Conservation (phyloP, 2,888 invertebrate species). For the Lissonota sp. region DNA sequence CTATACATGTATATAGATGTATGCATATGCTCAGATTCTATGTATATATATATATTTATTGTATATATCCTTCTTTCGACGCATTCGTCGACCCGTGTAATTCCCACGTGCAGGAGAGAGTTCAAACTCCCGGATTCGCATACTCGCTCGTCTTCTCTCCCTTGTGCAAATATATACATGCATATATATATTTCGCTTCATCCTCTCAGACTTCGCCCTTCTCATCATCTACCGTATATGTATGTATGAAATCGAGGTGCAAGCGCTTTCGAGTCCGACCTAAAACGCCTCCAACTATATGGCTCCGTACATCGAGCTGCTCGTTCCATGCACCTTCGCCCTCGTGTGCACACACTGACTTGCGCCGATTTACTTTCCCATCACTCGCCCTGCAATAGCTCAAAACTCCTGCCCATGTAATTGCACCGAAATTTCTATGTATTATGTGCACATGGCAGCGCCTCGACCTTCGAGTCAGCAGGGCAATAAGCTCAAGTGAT, state of each 20-base stretch:
- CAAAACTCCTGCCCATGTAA: too few species aligned
- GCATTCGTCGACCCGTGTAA: slow-evolving; percentile 62
- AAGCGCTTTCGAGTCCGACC: slow-evolving; percentile 36
- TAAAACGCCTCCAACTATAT: not conserved
- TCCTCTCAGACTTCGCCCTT: slow-evolving; percentile 5
- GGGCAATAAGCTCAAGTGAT: slow-evolving; percentile 40
- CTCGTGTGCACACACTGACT: slow-evolving; percentile 39
- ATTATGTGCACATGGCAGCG: slow-evolving; percentile 30
- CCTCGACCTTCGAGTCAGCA: slow-evolving; percentile 22
- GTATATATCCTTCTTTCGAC: slow-evolving; percentile 45
- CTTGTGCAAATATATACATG: not conserved
- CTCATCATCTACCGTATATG: not conserved
- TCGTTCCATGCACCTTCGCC: slow-evolving; percentile 56
- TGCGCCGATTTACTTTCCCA: not conserved
- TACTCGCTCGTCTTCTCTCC: slow-evolving; percentile 22
- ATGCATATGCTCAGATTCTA: slow-evolving; percentile 1
- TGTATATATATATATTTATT: not conserved
- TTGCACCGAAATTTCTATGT: too few species aligned
- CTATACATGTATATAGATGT: slow-evolving; percentile 3
- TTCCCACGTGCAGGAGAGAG: slow-evolving; percentile 54
- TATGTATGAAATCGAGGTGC: slow-evolving; percentile 23
- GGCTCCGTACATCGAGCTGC: slow-evolving; percentile 8
- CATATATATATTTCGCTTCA: not conserved
- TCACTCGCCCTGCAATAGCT: slow-evolving; percentile 1
- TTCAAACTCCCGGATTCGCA: slow-evolving; percentile 51